A percentile compares a stretch with the other conserved stretches of the same genome.
These are phyloP conservation scores for Eurytoma californica DNA, from an alignment of 2,888 invertebrate genomes.

Conservation along the genomic window DNA sequence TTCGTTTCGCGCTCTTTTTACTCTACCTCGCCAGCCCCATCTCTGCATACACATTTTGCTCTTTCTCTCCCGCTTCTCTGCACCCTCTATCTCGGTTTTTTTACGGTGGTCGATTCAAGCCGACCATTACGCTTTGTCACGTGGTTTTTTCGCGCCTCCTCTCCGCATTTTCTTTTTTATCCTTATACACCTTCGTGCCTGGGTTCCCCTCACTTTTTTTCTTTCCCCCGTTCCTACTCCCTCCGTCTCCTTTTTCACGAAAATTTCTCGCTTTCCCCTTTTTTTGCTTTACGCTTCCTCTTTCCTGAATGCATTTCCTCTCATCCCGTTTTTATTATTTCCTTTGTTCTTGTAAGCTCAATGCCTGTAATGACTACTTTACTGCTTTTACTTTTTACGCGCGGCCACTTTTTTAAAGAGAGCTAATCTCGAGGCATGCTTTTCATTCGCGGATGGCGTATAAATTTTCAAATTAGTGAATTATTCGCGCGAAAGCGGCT, in stretches of 20 bases:
- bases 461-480: conserved; percentile 1
- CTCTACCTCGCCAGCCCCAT: conserved; percentile 21
- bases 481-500: not conserved
- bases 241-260: conserved; percentile 5
- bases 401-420: too few species aligned
- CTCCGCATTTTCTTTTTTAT: conserved; percentile 34
- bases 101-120: conserved; percentile 54
- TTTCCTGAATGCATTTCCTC: conserved; percentile 50
- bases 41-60: not conserved
- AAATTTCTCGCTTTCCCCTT: conserved; percentile 50
- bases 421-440: not conserved
- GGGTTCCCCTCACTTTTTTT: not conserved
- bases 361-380: conserved; percentile 47
- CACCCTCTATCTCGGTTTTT: conserved; percentile 28
- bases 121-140: conserved; percentile 59
- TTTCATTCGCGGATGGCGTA: not conserved
- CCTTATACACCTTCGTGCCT: conserved; percentile 11
- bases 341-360: conserved; percentile 44
- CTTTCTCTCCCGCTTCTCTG: not conserved
- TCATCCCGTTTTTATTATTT: conserved; percentile 47
- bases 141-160: conserved; percentile 32
- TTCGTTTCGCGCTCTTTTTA: conserved; percentile 4
- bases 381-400: conserved; percentile 15
- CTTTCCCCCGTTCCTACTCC: not conserved
- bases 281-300: conserved; percentile 50